Conservation (phyloP, 2,888 invertebrate species). For the Cephus pulcher region DNA sequence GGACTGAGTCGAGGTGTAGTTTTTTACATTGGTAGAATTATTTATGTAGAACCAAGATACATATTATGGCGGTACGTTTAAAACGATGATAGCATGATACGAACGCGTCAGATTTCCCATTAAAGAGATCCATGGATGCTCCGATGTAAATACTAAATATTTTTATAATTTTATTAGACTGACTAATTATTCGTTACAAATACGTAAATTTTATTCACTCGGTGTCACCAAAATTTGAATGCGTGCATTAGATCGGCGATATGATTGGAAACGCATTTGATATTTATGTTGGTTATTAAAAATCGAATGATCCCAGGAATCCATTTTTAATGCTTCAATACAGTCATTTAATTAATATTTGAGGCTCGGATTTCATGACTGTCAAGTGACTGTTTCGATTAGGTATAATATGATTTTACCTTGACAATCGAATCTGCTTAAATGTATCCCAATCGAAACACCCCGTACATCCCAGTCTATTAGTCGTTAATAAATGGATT, state of each 20-base stretch:
- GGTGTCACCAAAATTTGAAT: background rate
- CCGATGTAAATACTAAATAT: background rate
- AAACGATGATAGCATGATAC: background rate
- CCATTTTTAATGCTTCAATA: background rate
- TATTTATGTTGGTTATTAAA: background rate
- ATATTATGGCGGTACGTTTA: background rate
- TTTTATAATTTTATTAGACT: background rate
- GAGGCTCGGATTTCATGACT: background rate
- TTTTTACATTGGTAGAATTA: background rate
- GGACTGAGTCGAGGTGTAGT: background rate
- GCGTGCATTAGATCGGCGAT: no score
- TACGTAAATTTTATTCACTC: background rate
- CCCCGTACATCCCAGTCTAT: background rate
- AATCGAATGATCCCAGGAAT: background rate
- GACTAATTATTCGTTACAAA: background rate
- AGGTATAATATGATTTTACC: background rate
- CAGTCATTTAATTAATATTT: background rate
- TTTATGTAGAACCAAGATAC: background rate
- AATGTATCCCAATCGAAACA: background rate
- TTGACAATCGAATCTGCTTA: background rate
- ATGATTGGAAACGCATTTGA: no score
- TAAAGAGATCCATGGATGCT: background rate
- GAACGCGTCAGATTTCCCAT: background rate
- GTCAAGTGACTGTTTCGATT: background rate
- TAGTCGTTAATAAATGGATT: background rate